A percentile compares a stretch with the other conserved stretches of the same genome.
These are phyloP conservation scores for Hemibagrus wyckioides DNA, from an alignment of 2,113 vertebrate species.

Conservation along the genomic window DNA sequence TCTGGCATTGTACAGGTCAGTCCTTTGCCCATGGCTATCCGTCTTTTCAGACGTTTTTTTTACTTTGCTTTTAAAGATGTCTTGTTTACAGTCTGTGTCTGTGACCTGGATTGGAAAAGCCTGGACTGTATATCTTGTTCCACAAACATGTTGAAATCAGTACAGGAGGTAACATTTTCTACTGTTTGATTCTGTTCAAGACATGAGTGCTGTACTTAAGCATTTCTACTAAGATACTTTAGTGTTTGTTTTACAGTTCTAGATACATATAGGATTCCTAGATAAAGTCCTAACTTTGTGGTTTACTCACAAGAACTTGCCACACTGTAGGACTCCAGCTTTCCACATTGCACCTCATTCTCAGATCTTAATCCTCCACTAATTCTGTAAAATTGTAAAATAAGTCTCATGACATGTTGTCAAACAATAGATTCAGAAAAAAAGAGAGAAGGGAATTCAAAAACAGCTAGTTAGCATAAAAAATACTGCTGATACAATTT, in stretches of 20 bases:
- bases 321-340: neutral
- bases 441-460: conserved; percentile 8
- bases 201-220: neutral
- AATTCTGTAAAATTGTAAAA: neutral
- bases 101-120: conserved; percentile 70
- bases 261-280: neutral
- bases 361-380: conserved; percentile 7
- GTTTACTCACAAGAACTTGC: neutral
- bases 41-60: conserved; percentile 66
- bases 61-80: neutral
- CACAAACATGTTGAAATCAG: conserved; percentile 38
- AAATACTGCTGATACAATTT: conserved; percentile 73
- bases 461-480: conserved; percentile 46
- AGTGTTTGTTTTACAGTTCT: neutral
- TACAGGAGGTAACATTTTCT: conserved; percentile 1
- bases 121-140: conserved; percentile 65
- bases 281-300: neutral
- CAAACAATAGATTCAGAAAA: conserved; percentile 8
- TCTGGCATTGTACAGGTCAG: conserved; percentile 79
- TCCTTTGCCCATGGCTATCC: conserved; percentile 80
- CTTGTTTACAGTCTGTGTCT: conserved; percentile 61
- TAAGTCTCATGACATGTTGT: conserved; percentile 7
- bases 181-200: neutral
- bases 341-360: neutral
- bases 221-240: neutral